Percentiles rank a stretch among this genome's conserved stretches.
Evolutionary conservation across 2,888 invertebrate genomes (phyloP).

Genomic region (Microchrysa polita): DNA sequence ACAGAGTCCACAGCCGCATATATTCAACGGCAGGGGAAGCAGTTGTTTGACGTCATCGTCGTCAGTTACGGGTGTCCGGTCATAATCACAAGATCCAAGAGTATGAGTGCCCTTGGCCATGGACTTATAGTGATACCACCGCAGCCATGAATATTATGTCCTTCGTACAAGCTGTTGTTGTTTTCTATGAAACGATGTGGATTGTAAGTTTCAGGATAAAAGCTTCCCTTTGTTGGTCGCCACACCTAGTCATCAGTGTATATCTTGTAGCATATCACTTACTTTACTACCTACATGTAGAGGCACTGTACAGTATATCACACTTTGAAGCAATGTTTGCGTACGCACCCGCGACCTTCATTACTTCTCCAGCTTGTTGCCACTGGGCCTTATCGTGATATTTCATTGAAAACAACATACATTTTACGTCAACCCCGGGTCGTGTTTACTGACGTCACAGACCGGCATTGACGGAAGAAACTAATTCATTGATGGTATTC

Average conservation of each 20-base stretch:
- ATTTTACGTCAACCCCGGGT: slow-evolving; percentile 43
- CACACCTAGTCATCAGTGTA: slow-evolving; percentile 16
- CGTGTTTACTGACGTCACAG: slow-evolving; percentile 42
- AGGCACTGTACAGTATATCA: neutral
- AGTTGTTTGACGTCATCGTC: slow-evolving; percentile 34
- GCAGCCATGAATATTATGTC: neutral
- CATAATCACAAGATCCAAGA: neutral
- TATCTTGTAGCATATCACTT: too few relatives aligned
- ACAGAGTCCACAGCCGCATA: too few relatives aligned
- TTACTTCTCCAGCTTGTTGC: too few relatives aligned
- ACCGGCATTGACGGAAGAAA: slow-evolving; percentile 17
- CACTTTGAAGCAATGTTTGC: too few relatives aligned
- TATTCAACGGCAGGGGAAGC: too few relatives aligned
- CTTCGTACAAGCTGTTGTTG: slow-evolving; percentile 6
- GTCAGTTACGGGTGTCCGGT: neutral
- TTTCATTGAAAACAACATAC: slow-evolving; percentile 26
- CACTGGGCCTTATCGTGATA: slow-evolving; percentile 16
- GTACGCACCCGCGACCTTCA: too few relatives aligned
- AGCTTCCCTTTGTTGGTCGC: slow-evolving; percentile 18
- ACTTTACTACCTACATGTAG: neutral
- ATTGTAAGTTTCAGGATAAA: too few relatives aligned
- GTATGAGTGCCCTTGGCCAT: slow-evolving; percentile 34
- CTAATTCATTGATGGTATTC: too few relatives aligned
- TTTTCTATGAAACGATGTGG: neutral
- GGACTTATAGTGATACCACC: slow-evolving; percentile 12